Evolutionary conservation across 1,140 invertebrate genomes (phyloP).

Genomic region (Heliothis subflexa): DNA sequence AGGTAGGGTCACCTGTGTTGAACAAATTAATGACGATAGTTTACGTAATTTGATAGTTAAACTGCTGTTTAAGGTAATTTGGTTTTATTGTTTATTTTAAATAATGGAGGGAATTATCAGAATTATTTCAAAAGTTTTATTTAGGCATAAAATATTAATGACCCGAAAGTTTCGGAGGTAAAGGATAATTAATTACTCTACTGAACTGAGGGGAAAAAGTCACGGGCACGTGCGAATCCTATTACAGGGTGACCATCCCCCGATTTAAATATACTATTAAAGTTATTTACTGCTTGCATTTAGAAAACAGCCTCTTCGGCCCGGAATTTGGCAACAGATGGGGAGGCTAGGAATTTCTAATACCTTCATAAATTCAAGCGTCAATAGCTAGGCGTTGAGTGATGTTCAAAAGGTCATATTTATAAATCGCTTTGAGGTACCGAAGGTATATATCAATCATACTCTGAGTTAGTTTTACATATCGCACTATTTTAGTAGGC

Average conservation of each 20-base stretch:
- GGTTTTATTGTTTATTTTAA: not conserved
- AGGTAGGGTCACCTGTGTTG: not conserved
- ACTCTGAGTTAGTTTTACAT: not conserved
- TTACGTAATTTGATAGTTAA: not conserved
- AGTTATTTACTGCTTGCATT: slow-evolving; percentile 41
- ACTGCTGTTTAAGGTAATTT: not conserved
- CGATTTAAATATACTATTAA: slow-evolving; percentile 47
- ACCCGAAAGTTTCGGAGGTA: slow-evolving; percentile 10
- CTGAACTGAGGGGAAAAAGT: slow-evolving; percentile 14
- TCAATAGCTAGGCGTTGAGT: slow-evolving; percentile 33
- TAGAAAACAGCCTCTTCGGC: slow-evolving; percentile 11
- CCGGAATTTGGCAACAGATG: slow-evolving; percentile 36
- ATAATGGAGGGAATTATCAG: not conserved
- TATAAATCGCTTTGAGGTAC: not conserved
- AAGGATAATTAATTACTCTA: slow-evolving; percentile 38
- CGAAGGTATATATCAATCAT: slow-evolving; percentile 26
- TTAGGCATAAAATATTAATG: not conserved
- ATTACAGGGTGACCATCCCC: slow-evolving; percentile 33
- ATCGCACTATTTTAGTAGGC: too few relatives aligned
- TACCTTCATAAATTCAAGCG: slow-evolving; percentile 34
- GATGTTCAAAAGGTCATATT: slow-evolving; percentile 23
- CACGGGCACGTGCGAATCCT: slow-evolving; percentile 18
- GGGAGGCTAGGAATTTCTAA: slow-evolving; percentile 33
- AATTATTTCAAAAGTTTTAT: not conserved
- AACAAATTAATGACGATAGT: not conserved